Base-by-base conservation (phyloP, 2,113 vertebrate species). In the Piliocolobus tephrosceles region DNA sequence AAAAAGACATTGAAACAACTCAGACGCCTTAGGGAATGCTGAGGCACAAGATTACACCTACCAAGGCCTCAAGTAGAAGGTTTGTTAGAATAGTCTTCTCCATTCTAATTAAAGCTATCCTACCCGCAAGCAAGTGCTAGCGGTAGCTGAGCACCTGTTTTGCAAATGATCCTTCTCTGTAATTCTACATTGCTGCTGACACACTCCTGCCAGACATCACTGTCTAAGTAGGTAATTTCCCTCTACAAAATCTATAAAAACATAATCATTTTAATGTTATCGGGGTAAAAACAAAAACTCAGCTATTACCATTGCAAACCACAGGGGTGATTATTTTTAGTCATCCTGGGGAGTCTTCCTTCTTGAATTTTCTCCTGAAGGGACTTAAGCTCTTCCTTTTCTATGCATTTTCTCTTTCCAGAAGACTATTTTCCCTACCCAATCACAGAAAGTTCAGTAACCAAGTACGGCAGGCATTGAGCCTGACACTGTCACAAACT, bases 181-280 rank as follows among this genome's bases (percentile, higher is more conserved):
- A 45, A 94, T 88, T 91, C 89, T 0, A 43, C 16, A 35, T 25
- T 52, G 35, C 10, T 89, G 90, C 96, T 75, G 50, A 76, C 2
- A 84, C 47, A 88, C 50, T 97, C 47, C 58, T 23, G 90, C 13
- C 94, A 97, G 27, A 6, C 38, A 57, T 40, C 82, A 75, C 13
- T 91, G 64, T 87, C 91, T 88, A 95, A 93, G 96, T 17, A 93
- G 94, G 58, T 85, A 92, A 95, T 85, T 92, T 78, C 38, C 25
- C 89, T 70, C 70, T 72, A 94, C 27, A 85, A 45, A 55, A 43
- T 6, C 22, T 89, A 96, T 87, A 94, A 94, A 94, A 78, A 93
- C 30, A 91, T 72, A 90, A 87, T 88, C 35, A 91, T 76, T 95
- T 97, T 75, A 96, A 92, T 88, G 70, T 22, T 40, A 35, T 84